Base-by-base conservation (phyloP, 2,888 invertebrate species). In the Stictocephala bisonia region DNA sequence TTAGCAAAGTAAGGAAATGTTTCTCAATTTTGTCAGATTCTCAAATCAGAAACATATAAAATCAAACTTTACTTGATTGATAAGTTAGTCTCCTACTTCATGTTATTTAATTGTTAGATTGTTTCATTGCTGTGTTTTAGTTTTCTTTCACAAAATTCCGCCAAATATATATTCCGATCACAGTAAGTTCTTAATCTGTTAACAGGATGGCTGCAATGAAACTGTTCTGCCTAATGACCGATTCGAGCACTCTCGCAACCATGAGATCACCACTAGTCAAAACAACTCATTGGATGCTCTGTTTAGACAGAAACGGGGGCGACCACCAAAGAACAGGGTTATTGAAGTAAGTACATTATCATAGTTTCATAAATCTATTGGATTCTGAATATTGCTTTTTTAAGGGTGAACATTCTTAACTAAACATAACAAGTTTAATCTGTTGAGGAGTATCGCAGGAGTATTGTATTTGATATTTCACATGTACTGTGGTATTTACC, bases 291-390 rank as follows among this genome's bases (percentile, higher is more conserved):
- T 95, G 78, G 96, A 96, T 83, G 95, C 95, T 68, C 94, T 96
- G 90, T 96, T 96, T 82, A 92, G 95, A 83, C 88, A 96, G 74
- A 96, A 97, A 81, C 88, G 97, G 29, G 97, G 98, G 51, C 88
- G 98, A 75, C 98, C 98, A n/a, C 97, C 97, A 13, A 98, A 98
- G 86, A 97, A 97, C 83, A 89, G 96, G 0, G 92, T 96, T 13
- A 95, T 96, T 44, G 95, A 96, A 88, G 85, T 85, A 77, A 75
- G 80, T 48, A 48, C 48, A 48, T 48, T n/a, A 48, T n/a, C 18
- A 44, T 15, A n/a, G 18, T 44, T 7, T 44, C n/a, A 44, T 15
- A 44, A 15, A 18, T 4, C 44, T 44, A 4, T 35, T 35, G 13
- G 7, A 18, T 9, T 53, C 50, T 50, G 7, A 50, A 7, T n/a